Evolutionary conservation across 2,888 invertebrate genomes (phyloP), one percentile per base, ranked within the genome.

Genomic region (Aspidapion aeneum): DNA sequence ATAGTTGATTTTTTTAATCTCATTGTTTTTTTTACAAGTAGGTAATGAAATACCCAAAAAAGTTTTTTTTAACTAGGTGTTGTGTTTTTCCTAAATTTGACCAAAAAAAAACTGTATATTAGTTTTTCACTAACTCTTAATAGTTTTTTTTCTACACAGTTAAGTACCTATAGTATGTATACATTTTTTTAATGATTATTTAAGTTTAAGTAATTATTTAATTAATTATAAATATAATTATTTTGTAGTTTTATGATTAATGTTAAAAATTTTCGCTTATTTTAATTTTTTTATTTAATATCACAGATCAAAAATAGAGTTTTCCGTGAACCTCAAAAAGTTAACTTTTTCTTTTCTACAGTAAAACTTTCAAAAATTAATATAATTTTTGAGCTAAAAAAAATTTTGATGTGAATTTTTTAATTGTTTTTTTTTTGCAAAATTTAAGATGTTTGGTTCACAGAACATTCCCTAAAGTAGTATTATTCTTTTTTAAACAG

Each of bases 241-340:
- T 66, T 35, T 35, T 35, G n/a, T 35, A 35, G 12, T 35, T 35
- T n/a, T n/a, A 12, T 35, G 12, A 35, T 35, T 35, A 35, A 61
- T 64, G 65, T 65, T 64, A 63, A 60, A 55, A 66, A 63, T 66
- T 54, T 66, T n/a, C n/a, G 62, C 62, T 68, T 66, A 66, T n/a
- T n/a, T n/a, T 57, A 62, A 63, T 61, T 68, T 62, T 63, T n/a
- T n/a, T 61, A 66, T 61, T 64, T 60, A 68, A 64, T 66, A 66
- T 66, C 66, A 66, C 66, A 66, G 66, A 62, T 62, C 51, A n/a
- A n/a, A 58, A 60, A 66, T 63, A 66, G 66, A 35, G 35, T 35
- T 35, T 12, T 7, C 35, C 12, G 35, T 35, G 35, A 35, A 35
- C 35, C 35, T 35, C 35, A 35, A 35, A 35, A 35, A 7, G 12